Conservation (phyloP, 23 tunicate genomes). For the Clavelina lepadiformis region DNA sequence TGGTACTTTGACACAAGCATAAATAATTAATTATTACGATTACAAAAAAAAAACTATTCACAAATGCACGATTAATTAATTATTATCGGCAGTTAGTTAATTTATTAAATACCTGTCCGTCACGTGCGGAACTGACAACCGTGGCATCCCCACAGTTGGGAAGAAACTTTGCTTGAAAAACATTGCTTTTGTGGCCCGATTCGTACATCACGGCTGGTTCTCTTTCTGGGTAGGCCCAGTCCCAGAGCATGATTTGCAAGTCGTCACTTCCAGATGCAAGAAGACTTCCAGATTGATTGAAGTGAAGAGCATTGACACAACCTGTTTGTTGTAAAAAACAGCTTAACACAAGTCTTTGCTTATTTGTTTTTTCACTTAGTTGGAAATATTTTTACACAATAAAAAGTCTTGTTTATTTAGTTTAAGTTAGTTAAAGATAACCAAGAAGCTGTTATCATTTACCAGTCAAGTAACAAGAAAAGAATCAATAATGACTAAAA, state of each 20-base stretch:
- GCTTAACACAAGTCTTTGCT: too few species aligned
- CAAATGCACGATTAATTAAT: too few species aligned
- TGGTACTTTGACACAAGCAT: too few species aligned
- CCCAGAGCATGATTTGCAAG: constrained; percentile 69
- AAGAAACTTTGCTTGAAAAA: constrained; percentile 84
- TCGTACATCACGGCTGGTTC: constrained; percentile 51
- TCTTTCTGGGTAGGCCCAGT: constrained; percentile 24
- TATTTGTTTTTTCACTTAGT: too few species aligned
- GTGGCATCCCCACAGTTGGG: constrained; percentile 65
- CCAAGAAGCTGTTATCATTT: too few species aligned
- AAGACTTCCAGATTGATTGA: constrained; percentile 67
- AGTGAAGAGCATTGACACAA: constrained; percentile 89
- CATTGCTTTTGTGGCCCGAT: constrained; percentile 84
- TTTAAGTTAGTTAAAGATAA: too few species aligned
- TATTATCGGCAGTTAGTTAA: neutral
- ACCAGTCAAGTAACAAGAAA: too few species aligned
- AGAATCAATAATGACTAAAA: too few species aligned
- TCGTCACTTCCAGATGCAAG: constrained; percentile 95
- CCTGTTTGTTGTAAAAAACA: constrained; percentile 25
- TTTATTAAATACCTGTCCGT: constrained; percentile 58
- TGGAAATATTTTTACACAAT: too few species aligned
- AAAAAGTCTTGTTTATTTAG: too few species aligned
- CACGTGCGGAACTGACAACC: constrained; percentile 84
- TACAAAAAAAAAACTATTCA: too few species aligned
- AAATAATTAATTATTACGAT: too few species aligned